phyloP scores from a whole-genome alignment of 2,113 vertebrate genomes.

The Erythrolamprus reginae region DNA sequence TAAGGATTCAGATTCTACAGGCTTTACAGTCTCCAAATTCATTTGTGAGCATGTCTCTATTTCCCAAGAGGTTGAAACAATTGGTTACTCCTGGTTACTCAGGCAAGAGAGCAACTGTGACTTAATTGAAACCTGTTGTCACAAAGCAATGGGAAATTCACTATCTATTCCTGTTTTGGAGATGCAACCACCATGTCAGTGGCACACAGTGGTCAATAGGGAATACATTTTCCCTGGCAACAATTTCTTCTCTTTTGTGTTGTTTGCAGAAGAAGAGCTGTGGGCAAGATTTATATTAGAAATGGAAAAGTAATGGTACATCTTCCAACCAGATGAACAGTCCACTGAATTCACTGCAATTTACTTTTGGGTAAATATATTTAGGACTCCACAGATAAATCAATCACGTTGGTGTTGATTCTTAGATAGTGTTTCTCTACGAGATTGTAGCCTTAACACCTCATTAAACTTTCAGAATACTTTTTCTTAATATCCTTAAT shows the following conservation, averaged over 20 bases:
- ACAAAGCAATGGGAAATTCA: neutral
- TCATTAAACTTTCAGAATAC: slow-evolving; percentile 46
- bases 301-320: slow-evolving; percentile 16
- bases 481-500: slow-evolving; percentile 45
- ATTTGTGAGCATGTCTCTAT: neutral
- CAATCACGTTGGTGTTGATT: neutral
- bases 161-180: neutral
- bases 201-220: neutral
- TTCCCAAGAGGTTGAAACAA: slow-evolving; percentile 7
- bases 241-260: neutral
- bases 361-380: neutral
- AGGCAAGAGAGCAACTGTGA: slow-evolving; percentile 7
- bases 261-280: neutral
- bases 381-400: neutral
- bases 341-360: neutral
- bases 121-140: slow-evolving; percentile 20
- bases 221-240: neutral
- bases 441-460: slow-evolving; percentile 7
- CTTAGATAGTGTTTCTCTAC: neutral
- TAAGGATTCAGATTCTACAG: neutral
- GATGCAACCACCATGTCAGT: neutral
- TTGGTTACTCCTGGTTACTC: slow-evolving; percentile 13
- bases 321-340: neutral
- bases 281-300: neutral
- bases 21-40: neutral